phyloP scores from a whole-genome alignment of 92 coral and sea anemone species.

The Zoanthus gigantus region DNA sequence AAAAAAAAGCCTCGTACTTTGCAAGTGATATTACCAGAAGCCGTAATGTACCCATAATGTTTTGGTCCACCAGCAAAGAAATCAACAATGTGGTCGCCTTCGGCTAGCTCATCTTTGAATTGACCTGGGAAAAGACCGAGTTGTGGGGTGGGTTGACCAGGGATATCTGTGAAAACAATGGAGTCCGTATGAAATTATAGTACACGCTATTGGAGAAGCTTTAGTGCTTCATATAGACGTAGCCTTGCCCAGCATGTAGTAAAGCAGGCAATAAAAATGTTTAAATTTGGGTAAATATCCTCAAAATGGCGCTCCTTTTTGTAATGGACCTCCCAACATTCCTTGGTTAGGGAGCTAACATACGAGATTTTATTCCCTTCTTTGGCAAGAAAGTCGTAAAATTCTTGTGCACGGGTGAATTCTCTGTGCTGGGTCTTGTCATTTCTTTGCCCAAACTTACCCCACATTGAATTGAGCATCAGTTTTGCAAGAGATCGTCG shows the following conservation, averaged over 20 bases:
- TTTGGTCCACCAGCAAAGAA: background rate
- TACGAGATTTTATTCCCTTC: background rate
- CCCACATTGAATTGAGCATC: too few relatives aligned
- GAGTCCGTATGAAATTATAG: background rate
- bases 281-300: background rate
- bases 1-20: too few relatives aligned
- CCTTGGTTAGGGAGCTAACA: slow-evolving; percentile 6
- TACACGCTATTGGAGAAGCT: background rate
- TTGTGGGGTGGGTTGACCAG: background rate
- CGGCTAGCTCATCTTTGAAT: background rate
- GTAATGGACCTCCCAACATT: background rate
- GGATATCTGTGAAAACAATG: background rate
- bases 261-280: slow-evolving; percentile 12
- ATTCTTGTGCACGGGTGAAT: background rate
- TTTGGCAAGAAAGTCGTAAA: background rate
- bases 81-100: background rate
- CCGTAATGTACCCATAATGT: background rate
- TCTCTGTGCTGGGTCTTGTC: background rate
- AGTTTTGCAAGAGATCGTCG: background rate
- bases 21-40: background rate
- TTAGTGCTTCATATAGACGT: background rate
- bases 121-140: too few relatives aligned
- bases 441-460: slow-evolving; percentile 8
- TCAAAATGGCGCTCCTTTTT: background rate
- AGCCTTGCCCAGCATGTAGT: slow-evolving; percentile 9